Evolutionary conservation across 2,888 invertebrate species (phyloP).

Genomic region (Synanthedon myopaeformis): DNA sequence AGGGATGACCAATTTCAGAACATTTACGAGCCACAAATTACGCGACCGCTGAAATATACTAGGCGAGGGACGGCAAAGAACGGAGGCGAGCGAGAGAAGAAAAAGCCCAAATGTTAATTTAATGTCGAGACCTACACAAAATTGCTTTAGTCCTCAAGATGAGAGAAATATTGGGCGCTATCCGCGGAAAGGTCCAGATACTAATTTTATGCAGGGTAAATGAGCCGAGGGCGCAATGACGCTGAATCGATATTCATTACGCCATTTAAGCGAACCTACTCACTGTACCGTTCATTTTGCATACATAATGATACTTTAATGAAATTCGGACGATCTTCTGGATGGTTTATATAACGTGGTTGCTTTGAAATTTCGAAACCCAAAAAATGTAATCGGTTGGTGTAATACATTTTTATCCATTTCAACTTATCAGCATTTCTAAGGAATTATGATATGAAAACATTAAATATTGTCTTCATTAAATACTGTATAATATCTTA

Average conservation of each 20-base stretch:
- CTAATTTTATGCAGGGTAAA: slow-evolving; percentile 65
- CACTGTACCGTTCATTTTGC: slow-evolving; percentile 25
- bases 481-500: too few species aligned
- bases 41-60: slow-evolving; percentile 69
- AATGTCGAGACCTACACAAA: slow-evolving; percentile 63
- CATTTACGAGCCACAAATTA: slow-evolving; percentile 72
- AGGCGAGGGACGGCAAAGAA: slow-evolving; percentile 46
- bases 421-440: too few species aligned
- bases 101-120: slow-evolving; percentile 69
- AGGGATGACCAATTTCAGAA: slow-evolving; percentile 72
- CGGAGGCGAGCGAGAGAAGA: slow-evolving; percentile 45
- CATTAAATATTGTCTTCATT: too few species aligned
- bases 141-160: slow-evolving; percentile 57
- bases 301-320: neutral
- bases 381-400: too few species aligned
- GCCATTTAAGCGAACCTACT: slow-evolving; percentile 15
- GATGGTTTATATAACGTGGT: neutral
- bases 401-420: too few species aligned
- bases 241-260: slow-evolving; percentile 59
- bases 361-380: neutral
- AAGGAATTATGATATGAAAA: too few species aligned
- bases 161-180: slow-evolving; percentile 50
- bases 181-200: slow-evolving; percentile 49
- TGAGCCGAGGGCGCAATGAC: slow-evolving; percentile 39
- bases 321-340: neutral